Base-by-base conservation (phyloP, 2,888 invertebrate species). In the Allygus modestus region DNA sequence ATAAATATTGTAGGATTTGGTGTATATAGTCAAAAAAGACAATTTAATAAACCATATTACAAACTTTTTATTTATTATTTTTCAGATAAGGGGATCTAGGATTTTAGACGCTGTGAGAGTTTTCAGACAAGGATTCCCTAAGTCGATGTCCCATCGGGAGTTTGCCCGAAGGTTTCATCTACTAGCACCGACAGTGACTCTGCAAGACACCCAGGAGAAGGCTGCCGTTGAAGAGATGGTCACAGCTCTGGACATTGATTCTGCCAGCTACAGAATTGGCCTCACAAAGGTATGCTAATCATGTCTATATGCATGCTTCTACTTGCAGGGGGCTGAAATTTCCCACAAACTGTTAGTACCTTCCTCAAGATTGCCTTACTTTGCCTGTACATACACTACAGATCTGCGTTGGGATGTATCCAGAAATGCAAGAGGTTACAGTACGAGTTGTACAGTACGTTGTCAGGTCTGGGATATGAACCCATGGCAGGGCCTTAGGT, bases 101-200 rank as follows among this genome's bases (percentile, higher is more conserved):
- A 93, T 98, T 82, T 92, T 98, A 87, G 97, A 98, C 88, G 95
- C 97, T 0, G 95, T 97, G 0, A 93, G 98, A 28, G 92, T 98
- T 85, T 96, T 97, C 92, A 97, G 98, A 89, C 96, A 97, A 90
- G 98, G 98, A 31, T 99, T 96, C 91, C 98, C 99, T 0, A 97
- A 97, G 89, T 95, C 96, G 89, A 94, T 98, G 93, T 96, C 96
- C 85, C 93, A 98, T 85, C 93, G 94, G 17, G 98, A 98, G 90
- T 98, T 99, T 89, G 93, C 96, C 84, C 93, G 98, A 88, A 94
- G 97, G 89, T 97, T 96, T 90, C 93, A 94, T 82, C 91, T 94
- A 26, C 88, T 95, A 84, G 91, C 92, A 0, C 91, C 91, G 0
- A 82, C 71, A 23, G 92, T 90, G 0, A 87, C 9, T 86, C 88